These are phyloP conservation scores for Paramormyrops kingsleyae DNA, from an alignment of 2,113 vertebrate genomes.

Conservation along the genomic window DNA sequence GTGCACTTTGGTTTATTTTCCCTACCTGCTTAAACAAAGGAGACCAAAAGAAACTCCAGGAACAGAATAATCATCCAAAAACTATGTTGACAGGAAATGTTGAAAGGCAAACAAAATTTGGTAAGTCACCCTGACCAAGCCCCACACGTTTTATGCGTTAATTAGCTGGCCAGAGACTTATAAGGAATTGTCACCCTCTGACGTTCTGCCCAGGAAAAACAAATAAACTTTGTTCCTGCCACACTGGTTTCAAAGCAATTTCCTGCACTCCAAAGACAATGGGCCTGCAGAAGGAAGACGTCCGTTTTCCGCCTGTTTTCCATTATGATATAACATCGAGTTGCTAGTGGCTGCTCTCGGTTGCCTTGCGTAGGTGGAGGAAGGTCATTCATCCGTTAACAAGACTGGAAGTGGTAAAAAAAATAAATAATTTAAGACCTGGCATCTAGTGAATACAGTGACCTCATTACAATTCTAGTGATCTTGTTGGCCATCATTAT, in stretches of 20 bases:
- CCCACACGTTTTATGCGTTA: background rate
- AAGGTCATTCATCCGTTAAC: background rate
- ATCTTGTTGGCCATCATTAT: background rate
- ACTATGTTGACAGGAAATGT: conserved; percentile 1
- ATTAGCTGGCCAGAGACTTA: background rate
- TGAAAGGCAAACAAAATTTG: background rate
- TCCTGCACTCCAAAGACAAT: conserved; percentile 17
- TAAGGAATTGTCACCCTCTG: background rate
- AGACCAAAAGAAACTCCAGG: background rate
- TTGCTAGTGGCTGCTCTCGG: background rate
- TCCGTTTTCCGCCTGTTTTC: conserved; percentile 2
- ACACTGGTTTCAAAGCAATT: conserved; percentile 7
- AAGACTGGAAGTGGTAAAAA: background rate
- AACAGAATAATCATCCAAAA: background rate
- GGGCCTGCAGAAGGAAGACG: background rate
- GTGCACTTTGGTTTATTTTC: background rate
- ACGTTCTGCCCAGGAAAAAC: background rate
- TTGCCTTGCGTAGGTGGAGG: background rate
- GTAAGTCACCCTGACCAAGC: background rate
- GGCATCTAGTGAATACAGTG: background rate
- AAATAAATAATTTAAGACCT: background rate
- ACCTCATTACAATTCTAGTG: background rate
- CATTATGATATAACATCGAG: background rate
- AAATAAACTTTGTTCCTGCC: conserved; percentile 11
- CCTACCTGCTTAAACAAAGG: conserved; percentile 16